Base-by-base conservation (phyloP, 1,140 invertebrate genomes). In the Ceratina calcarata region DNA sequence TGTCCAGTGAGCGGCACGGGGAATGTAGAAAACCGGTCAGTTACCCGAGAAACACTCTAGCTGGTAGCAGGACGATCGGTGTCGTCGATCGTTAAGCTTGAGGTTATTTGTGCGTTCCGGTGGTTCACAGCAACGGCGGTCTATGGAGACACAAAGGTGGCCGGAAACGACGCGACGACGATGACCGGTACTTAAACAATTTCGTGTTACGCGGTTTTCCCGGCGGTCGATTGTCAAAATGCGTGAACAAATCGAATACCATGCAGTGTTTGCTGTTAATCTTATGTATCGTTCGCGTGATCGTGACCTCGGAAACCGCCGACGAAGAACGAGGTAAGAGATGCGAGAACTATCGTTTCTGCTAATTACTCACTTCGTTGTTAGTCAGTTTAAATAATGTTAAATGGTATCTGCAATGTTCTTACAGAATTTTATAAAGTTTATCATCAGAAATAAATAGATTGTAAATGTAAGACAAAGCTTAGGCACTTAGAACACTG, bases 1-100 rank as follows among this genome's bases (percentile, higher is more conserved):
- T 82, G 80, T 75, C 61, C 83, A 80, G 87, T 87, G 81, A 89
- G 68, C 68, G 86, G 86, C 71, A 68, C 61, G 74, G 61, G 71
- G 78, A 83, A 79, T 78, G 80, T 65, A 58, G 81, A 72, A 72
- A 79, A 84, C 67, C 73, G 76, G 78, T 86, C 87, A 87, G 87
- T 89, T 84, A 85, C 87, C 81, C 55, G 82, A 70, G 78, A 85
- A 87, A 73, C 80, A 69, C 84, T 83, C 74, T 68, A 77, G 64
- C 76, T 80, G 69, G 76, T 83, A 68, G 80, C 65, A 80, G 51
- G 37, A 64, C 68, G 62, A 82, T 76, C 53, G 69, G 16, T n/a
- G 53, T 67, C 24, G 62, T 73, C 57, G 65, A 67, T 84, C 77
- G 61, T 74, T 65, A 80, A 84, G 45, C 62, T 71, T 37, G 4